A percentile compares a stretch with the other conserved stretches of the same genome.
These are phyloP conservation scores for Phymatocera aterrima DNA, from an alignment of 2,888 invertebrate genomes.

Conservation along the genomic window DNA sequence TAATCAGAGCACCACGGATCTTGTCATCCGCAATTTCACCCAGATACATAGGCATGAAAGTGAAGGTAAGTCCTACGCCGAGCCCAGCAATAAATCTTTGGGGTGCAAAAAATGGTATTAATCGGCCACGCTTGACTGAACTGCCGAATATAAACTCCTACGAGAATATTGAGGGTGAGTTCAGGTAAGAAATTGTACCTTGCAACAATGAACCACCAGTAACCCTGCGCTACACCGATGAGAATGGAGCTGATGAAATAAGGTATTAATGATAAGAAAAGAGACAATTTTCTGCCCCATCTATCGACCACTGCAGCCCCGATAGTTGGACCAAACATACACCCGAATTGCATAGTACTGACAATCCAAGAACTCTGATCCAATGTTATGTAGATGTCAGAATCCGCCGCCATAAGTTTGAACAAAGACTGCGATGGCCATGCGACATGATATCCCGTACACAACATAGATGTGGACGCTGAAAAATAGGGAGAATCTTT, in stretches of 20 bases:
- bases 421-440: conserved; percentile 26
- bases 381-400: conserved; percentile 39
- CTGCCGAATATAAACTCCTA: not conserved
- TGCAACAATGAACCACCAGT: conserved; percentile 48
- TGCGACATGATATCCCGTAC: conserved; percentile 11
- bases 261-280: conserved; percentile 47
- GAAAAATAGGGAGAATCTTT: not conserved
- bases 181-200: not conserved
- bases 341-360: conserved; percentile 48
- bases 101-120: not conserved
- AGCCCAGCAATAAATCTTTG: conserved; percentile 51
- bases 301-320: conserved; percentile 49
- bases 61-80: conserved; percentile 49
- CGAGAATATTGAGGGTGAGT: too few relatives aligned
- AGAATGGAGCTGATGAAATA: conserved; percentile 50
- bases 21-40: conserved; percentile 55
- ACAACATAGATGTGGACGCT: not conserved
- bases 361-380: conserved; percentile 51
- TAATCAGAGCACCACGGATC: conserved; percentile 53
- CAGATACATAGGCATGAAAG: conserved; percentile 51
- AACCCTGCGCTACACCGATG: conserved; percentile 47
- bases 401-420: not conserved
- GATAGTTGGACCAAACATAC: conserved; percentile 52
- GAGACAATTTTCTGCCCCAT: conserved; percentile 55
- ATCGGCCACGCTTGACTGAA: too few relatives aligned